Evolutionary conservation across 1,140 invertebrate species (phyloP), one percentile per base, ranked within the genome.

Genomic region (Drosophila truncata): DNA sequence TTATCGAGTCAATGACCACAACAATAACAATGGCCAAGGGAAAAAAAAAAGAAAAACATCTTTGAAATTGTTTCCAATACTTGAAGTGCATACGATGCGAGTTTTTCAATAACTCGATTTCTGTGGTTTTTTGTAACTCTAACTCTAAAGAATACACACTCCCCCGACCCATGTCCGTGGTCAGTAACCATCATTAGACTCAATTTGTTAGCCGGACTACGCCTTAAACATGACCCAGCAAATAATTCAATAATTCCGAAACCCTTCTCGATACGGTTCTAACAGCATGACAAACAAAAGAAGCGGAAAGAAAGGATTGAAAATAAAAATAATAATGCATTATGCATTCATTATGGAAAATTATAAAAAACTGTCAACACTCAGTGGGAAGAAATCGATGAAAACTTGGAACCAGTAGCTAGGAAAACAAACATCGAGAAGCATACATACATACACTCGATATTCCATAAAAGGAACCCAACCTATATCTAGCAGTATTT

Each of bases 131-230:
- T 67, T 70, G 47, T 46, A 46, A 57, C 49, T 57, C 50, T 44
- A 25, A n/a, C 31, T 35, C 2, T 10, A 11, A 20, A 35, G 50
- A 54, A 54, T 20, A 46, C 23, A 62, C 3, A 31, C 14, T 9
- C 13, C 20, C 49, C 33, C 25, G 9, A 9, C 20, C 49, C 31
- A 58, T 64, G 58, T 72, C 50, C 44, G 47, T 69, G 75, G 63
- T 70, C 74, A 78, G 55, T 61, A 61, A 69, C 74, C 76, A 79
- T 79, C 76, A 79, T 79, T 79, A 79, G 76, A 79, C 75, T 59
- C 76, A 79, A 79, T 79, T 79, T 79, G 76, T 79, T 78, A 50
- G 54, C 67, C 54, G 14, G 67, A 42, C 59, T 78, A 71, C 75
- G 76, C 76, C 76, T 59, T 63, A 65, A 78, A 63, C 59, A 78